Conservation (phyloP, 2,888 invertebrate species). For the Atrina japonica region DNA sequence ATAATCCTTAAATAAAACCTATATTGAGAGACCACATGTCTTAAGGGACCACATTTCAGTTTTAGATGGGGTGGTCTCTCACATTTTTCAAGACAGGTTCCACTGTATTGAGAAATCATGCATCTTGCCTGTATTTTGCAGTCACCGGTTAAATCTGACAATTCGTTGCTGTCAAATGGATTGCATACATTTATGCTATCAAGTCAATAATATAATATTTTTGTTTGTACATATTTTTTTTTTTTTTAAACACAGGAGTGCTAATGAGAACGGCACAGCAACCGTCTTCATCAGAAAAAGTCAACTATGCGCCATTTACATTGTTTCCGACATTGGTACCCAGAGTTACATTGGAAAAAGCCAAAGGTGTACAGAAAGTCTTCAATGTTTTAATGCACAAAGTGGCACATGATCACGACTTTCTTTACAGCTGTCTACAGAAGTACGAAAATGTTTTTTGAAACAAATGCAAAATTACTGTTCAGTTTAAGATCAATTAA, state of each 20-base stretch:
- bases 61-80: too few relatives aligned
- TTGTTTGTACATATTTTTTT: neutral
- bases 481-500: neutral
- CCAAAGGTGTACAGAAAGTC: slow-evolving; percentile 87
- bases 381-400: slow-evolving; percentile 91
- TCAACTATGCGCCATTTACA: slow-evolving; percentile 69
- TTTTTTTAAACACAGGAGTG: slow-evolving; percentile 51
- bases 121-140: too few relatives aligned
- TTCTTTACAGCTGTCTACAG: slow-evolving; percentile 87
- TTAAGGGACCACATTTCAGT: too few relatives aligned
- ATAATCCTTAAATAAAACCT: too few relatives aligned
- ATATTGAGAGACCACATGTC: too few relatives aligned
- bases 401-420: slow-evolving; percentile 91
- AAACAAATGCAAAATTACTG: neutral
- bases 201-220: too few relatives aligned
- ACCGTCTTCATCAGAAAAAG: slow-evolving; percentile 39
- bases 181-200: too few relatives aligned
- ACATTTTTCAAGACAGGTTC: too few relatives aligned
- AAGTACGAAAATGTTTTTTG: slow-evolving; percentile 79
- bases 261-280: slow-evolving; percentile 52
- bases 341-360: slow-evolving; percentile 87
- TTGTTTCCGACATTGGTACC: slow-evolving; percentile 87
- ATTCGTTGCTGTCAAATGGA: too few relatives aligned
- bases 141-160: too few relatives aligned
- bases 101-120: too few relatives aligned